Evolutionary conservation across 2,797 vertebrate species (phyloP).

Genomic region (Rhinatrema bivittatum): DNA sequence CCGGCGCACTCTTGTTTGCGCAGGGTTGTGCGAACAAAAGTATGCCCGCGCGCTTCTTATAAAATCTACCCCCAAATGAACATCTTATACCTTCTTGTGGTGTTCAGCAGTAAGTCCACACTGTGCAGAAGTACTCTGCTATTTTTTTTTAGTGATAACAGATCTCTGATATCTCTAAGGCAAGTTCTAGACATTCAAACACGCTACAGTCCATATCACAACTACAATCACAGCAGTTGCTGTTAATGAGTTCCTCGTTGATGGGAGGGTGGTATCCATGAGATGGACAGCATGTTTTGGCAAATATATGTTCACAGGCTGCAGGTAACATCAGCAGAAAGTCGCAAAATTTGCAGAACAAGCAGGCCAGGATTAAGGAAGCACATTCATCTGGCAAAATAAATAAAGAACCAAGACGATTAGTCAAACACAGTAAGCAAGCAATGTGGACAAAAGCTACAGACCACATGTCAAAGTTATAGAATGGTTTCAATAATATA

Average conservation of each 20-base stretch:
- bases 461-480: no score
- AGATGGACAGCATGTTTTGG: conserved; percentile 62
- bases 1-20: no score
- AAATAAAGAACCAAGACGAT: conserved; percentile 38
- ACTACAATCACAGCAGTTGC: conserved; percentile 59
- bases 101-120: no score
- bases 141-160: conserved; percentile 70
- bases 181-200: conserved; percentile 80
- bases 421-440: not conserved
- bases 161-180: conserved; percentile 92
- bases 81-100: no score
- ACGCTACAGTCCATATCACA: conserved; percentile 77
- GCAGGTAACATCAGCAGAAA: conserved; percentile 77
- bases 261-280: conserved; percentile 63
- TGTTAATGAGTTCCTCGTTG: conserved; percentile 41
- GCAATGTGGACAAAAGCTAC: no score
- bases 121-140: no score
- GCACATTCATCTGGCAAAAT: conserved; percentile 78
- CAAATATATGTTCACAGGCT: conserved; percentile 62
- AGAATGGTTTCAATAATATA: no score
- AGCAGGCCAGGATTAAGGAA: conserved; percentile 80
- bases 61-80: no score
- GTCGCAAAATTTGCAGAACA: conserved; percentile 90
- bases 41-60: no score
- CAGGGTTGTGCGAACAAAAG: no score